Conservation (phyloP, 2,888 invertebrate genomes). For the Actias luna region DNA sequence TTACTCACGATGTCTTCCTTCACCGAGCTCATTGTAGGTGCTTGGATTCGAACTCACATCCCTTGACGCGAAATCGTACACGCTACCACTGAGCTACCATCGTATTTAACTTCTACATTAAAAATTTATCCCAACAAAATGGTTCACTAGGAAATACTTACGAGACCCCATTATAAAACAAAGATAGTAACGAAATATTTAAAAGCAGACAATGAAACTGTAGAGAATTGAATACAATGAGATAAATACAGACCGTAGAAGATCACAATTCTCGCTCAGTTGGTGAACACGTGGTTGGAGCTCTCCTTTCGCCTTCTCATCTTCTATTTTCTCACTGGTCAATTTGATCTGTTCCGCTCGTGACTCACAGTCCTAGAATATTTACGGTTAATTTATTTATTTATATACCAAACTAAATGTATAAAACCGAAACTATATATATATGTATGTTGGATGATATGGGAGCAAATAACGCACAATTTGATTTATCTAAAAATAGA, state of each 20-base stretch:
- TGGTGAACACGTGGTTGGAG: conserved; percentile 39
- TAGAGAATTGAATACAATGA: background rate
- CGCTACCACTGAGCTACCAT: too few relatives aligned
- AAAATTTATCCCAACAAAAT: too few relatives aligned
- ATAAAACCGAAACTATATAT: too few relatives aligned
- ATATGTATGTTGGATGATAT: too few relatives aligned
- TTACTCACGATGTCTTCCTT: too few relatives aligned
- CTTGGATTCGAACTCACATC: too few relatives aligned
- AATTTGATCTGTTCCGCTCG: conserved; percentile 40
- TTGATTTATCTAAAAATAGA: too few relatives aligned
- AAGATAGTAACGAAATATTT: background rate
- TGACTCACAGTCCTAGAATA: conserved; percentile 49
- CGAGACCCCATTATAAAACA: background rate
- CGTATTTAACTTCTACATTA: too few relatives aligned
- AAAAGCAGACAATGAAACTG: background rate
- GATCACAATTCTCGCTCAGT: conserved; percentile 48
- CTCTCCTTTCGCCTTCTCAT: conserved; percentile 38
- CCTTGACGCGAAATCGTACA: too few relatives aligned
- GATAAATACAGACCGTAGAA: conserved; percentile 45
- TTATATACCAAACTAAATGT: too few relatives aligned
- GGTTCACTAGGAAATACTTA: background rate
- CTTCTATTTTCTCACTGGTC: conserved; percentile 38
- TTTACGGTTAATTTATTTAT: background rate
- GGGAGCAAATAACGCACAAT: too few relatives aligned
- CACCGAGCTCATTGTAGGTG: too few relatives aligned